Evolutionary conservation across 2,113 vertebrate genomes (phyloP).

Genomic region (Paradisaea rubra): DNA sequence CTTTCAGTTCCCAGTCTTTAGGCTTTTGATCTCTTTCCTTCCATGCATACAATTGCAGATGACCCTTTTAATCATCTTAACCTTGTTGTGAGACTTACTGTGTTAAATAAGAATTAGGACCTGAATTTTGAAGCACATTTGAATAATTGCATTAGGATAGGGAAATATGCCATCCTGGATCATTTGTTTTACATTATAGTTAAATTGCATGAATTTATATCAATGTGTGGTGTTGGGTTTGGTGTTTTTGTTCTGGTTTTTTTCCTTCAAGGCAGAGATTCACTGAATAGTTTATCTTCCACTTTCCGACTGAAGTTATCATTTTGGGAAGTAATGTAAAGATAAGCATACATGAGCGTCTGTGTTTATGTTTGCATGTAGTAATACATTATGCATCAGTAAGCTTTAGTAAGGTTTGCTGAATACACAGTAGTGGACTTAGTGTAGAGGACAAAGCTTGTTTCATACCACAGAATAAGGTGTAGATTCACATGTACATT

Average conservation of each 20-base stretch:
- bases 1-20: neutral
- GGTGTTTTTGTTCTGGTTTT: neutral
- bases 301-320: neutral
- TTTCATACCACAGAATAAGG: neutral
- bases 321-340: neutral
- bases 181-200: neutral
- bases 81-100: neutral
- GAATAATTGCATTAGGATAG: constrained; percentile 13
- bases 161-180: neutral
- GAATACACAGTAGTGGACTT: neutral
- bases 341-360: neutral
- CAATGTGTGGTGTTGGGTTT: neutral
- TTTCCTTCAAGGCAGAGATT: neutral
- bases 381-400: neutral
- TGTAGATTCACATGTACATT: neutral
- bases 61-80: constrained; percentile 25
- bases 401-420: neutral
- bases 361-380: neutral
- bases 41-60: neutral
- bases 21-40: neutral
- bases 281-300: neutral
- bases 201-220: neutral
- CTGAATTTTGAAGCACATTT: constrained; percentile 2
- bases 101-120: constrained; percentile 18
- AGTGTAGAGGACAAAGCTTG: neutral